Evolutionary conservation across 2,797 vertebrate species (phyloP).

Genomic region (Tinamus major): DNA sequence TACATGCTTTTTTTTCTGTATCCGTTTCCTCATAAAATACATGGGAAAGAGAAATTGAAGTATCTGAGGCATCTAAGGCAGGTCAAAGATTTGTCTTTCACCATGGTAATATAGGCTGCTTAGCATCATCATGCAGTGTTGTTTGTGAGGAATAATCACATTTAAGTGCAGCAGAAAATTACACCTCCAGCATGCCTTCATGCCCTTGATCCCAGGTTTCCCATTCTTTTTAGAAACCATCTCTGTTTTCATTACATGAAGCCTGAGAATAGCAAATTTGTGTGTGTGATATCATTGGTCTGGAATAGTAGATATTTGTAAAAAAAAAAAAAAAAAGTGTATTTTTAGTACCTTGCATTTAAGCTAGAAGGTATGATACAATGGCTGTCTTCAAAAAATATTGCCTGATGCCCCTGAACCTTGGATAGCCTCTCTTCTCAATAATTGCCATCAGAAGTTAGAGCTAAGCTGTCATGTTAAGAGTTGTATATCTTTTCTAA

Average conservation of each 20-base stretch:
- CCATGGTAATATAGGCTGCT: background rate
- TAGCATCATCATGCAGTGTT: background rate
- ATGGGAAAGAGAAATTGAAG: background rate
- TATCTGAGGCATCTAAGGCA: background rate
- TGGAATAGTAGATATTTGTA: background rate
- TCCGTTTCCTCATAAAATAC: background rate
- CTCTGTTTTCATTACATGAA: background rate
- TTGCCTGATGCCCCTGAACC: background rate
- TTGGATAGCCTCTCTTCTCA: background rate
- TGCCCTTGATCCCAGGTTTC: background rate
- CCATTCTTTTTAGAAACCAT: background rate
- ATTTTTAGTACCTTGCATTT: background rate
- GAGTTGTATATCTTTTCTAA: background rate
- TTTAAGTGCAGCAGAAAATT: background rate
- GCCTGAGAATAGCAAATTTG: background rate
- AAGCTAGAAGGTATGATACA: background rate
- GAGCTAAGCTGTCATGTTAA: background rate
- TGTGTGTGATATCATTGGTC: background rate
- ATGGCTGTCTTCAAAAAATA: background rate
- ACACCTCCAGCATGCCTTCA: background rate
- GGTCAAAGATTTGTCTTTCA: background rate
- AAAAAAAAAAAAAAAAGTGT: background rate
- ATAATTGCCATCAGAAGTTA: background rate
- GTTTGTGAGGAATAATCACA: background rate
- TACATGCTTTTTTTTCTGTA: background rate